phyloP scores from a whole-genome alignment of 2,888 invertebrate genomes.

The Adineta ricciae region DNA sequence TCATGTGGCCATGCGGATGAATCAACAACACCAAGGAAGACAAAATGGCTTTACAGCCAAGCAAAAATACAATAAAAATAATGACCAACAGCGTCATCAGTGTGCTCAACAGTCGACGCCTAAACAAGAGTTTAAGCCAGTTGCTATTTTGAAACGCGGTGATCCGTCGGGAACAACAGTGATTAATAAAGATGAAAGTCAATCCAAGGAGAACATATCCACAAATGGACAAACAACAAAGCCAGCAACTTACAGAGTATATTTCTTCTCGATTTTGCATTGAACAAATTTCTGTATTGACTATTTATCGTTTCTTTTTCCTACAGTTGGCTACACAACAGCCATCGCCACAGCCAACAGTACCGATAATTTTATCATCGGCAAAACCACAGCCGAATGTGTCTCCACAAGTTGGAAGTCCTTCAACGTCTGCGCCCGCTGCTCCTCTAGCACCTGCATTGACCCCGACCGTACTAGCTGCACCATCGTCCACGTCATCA shows the following conservation, averaged over 20 bases:
- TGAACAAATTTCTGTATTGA: too few relatives aligned
- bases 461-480: too few relatives aligned
- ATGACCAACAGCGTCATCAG: neutral
- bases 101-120: neutral
- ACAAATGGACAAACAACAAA: neutral
- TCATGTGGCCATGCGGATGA: neutral
- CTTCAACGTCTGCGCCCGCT: neutral
- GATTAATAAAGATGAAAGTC: neutral
- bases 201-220: constrained; percentile 1
- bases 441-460: neutral
- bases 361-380: neutral
- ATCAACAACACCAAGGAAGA: neutral
- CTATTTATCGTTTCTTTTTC: neutral
- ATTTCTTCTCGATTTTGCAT: too few relatives aligned
- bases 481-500: neutral
- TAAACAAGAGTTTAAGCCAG: neutral
- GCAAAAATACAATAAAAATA: neutral
- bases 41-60: neutral
- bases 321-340: neutral
- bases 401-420: neutral
- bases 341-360: neutral
- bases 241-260: neutral
- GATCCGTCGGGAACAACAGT: neutral
- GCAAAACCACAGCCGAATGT: neutral
- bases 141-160: neutral